These are phyloP conservation scores for Orius insidiosus DNA, from an alignment of 1,140 invertebrate species.

Conservation along the genomic window DNA sequence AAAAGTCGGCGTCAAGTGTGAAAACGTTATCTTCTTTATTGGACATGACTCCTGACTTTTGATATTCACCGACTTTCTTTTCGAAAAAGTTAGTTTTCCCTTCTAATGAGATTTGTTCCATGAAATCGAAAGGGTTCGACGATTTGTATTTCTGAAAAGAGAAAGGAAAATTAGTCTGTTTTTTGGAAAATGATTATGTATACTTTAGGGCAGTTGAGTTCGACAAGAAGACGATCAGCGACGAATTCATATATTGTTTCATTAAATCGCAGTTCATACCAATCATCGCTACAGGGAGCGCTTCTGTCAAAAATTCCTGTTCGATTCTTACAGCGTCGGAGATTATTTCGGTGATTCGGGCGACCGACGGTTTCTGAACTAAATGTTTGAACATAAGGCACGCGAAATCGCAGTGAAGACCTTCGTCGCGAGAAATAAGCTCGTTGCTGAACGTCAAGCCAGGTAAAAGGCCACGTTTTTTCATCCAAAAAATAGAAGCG, in stretches of 20 bases:
- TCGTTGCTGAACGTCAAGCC: constrained; percentile 98
- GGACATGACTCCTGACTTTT: constrained; percentile 83
- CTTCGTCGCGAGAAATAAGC: constrained; percentile 96
- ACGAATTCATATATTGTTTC: constrained; percentile 97
- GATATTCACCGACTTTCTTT: constrained; percentile 96
- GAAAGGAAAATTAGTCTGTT: too few species aligned
- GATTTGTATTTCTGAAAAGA: constrained; percentile 62
- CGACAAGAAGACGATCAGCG: constrained; percentile 80
- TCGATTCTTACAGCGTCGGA: constrained; percentile 89
- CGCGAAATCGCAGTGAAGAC: constrained; percentile 97
- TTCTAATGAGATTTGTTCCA: constrained; percentile 96
- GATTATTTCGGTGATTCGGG: constrained; percentile 69
- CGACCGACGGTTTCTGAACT: constrained; percentile 71
- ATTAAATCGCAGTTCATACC: constrained; percentile 96
- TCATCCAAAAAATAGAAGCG: constrained; percentile 99
- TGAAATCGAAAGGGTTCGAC: constrained; percentile 97
- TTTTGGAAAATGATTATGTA: too few species aligned
- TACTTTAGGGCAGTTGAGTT: constrained; percentile 79
- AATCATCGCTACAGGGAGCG: constrained; percentile 81
- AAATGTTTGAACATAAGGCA: constrained; percentile 94
- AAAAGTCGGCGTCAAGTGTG: constrained; percentile 79
- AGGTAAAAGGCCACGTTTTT: constrained; percentile 95
- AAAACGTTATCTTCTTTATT: constrained; percentile 53
- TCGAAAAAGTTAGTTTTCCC: constrained; percentile 99
- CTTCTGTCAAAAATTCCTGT: constrained; percentile 94